phyloP scores from a whole-genome alignment of 2,113 vertebrate genomes.

The Ardeotis arabs region DNA sequence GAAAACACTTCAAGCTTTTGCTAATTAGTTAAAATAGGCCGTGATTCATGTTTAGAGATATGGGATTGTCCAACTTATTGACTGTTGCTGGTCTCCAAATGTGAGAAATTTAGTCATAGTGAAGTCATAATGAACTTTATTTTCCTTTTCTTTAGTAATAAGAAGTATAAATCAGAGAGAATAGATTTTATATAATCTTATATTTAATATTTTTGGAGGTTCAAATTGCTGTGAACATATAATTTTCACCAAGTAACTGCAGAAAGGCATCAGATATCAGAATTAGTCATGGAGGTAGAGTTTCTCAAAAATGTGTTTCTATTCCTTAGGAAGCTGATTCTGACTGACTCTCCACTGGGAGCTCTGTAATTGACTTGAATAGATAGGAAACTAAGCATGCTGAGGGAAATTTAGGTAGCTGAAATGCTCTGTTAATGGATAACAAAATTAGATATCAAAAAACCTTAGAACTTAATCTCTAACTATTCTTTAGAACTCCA shows the following conservation, averaged over 20 bases:
- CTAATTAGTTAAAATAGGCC: not conserved
- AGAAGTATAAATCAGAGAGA: not conserved
- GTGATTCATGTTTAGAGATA: not conserved
- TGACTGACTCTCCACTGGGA: not conserved
- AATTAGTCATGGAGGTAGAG: not conserved
- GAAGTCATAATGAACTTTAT: not conserved
- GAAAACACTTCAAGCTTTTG: not conserved
- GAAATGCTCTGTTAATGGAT: not conserved
- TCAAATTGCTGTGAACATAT: not conserved
- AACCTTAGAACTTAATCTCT: not conserved
- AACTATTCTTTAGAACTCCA: not conserved
- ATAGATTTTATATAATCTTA: not conserved
- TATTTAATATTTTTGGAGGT: not conserved
- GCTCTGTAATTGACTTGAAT: not conserved
- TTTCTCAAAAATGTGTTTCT: not conserved
- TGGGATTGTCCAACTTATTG: not conserved
- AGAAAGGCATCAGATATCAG: not conserved
- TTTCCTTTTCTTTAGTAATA: not conserved
- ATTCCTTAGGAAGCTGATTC: not conserved
- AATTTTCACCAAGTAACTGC: not conserved
- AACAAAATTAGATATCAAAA: not conserved
- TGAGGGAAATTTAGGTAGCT: not conserved
- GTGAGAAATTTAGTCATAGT: not conserved
- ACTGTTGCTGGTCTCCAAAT: not conserved
- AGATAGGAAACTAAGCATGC: not conserved